Conservation (phyloP, 2,888 invertebrate genomes). For the Hermodice carunculata region DNA sequence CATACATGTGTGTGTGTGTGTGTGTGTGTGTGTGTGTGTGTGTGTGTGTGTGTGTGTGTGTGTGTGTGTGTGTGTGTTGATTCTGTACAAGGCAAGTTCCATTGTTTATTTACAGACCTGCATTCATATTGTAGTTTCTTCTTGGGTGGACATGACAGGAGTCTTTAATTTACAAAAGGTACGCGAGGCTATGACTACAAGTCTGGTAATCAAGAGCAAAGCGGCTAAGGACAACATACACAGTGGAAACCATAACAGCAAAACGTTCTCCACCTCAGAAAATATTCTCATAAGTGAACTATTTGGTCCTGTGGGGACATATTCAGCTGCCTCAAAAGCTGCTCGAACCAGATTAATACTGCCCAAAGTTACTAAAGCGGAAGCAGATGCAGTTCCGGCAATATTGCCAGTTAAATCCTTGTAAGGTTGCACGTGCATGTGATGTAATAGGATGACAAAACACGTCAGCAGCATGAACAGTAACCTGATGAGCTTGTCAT, state of each 20-base stretch:
- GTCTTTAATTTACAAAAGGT: too few species aligned
- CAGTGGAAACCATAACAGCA: constrained; percentile 40
- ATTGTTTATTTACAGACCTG: too few species aligned
- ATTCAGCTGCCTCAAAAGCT: constrained; percentile 45
- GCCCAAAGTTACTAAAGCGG: constrained; percentile 39
- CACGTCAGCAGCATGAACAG: constrained; percentile 40
- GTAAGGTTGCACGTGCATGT: constrained; percentile 45
- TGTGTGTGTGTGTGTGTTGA: too few species aligned
- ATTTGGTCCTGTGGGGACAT: constrained; percentile 43
- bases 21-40: too few species aligned
- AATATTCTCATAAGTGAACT: constrained; percentile 39
- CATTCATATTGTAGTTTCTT: too few species aligned
- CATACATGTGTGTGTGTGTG: too few species aligned
- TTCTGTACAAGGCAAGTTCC: too few species aligned
- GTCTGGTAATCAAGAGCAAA: constrained; percentile 19
- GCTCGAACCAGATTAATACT: constrained; percentile 42
- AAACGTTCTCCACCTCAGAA: constrained; percentile 36
- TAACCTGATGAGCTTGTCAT: constrained; percentile 40
- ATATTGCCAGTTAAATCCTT: constrained; percentile 36
- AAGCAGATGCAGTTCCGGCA: constrained; percentile 41
- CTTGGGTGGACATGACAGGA: too few species aligned
- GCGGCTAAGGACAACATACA: constrained; percentile 19
- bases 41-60: too few species aligned
- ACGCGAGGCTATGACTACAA: too few species aligned
- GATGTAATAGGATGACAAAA: constrained; percentile 41